Evolutionary conservation across 2,797 vertebrate genomes (phyloP).

Genomic region (Hephaestus fuliginosus): DNA sequence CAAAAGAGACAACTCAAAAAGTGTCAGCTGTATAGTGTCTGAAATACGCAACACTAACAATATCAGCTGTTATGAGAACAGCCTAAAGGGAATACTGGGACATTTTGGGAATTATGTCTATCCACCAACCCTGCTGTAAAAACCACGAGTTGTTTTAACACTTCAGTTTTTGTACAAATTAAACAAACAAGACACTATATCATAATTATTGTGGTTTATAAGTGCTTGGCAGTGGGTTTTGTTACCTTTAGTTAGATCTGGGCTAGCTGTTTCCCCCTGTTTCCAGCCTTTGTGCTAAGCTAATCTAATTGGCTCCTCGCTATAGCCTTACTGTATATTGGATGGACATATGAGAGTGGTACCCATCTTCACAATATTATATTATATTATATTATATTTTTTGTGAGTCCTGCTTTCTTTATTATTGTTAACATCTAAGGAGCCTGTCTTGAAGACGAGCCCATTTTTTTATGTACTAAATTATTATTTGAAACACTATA

Average conservation of each 20-base stretch:
- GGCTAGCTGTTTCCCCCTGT: neutral
- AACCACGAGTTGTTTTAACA: neutral
- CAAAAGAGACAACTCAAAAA: neutral
- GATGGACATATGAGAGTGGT: neutral
- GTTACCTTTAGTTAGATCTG: neutral
- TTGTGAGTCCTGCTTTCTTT: too few species aligned
- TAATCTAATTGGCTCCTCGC: neutral
- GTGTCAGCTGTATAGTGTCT: neutral
- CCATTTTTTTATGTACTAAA: too few species aligned
- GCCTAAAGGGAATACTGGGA: too few species aligned
- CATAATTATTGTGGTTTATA: neutral
- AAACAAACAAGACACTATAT: neutral
- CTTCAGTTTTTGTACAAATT: neutral
- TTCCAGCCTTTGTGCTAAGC: conserved; percentile 3
- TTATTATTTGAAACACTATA: too few species aligned
- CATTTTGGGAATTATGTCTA: neutral
- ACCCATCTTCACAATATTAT: neutral
- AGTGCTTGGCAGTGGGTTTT: neutral
- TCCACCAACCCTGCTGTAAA: neutral
- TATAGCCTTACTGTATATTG: neutral
- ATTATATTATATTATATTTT: too few species aligned
- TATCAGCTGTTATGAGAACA: neutral
- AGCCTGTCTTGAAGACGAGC: too few species aligned
- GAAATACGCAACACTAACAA: neutral
- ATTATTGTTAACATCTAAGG: too few species aligned